Base-by-base conservation (phyloP, 2,113 vertebrate genomes). In the Australoheros scitulus region DNA sequence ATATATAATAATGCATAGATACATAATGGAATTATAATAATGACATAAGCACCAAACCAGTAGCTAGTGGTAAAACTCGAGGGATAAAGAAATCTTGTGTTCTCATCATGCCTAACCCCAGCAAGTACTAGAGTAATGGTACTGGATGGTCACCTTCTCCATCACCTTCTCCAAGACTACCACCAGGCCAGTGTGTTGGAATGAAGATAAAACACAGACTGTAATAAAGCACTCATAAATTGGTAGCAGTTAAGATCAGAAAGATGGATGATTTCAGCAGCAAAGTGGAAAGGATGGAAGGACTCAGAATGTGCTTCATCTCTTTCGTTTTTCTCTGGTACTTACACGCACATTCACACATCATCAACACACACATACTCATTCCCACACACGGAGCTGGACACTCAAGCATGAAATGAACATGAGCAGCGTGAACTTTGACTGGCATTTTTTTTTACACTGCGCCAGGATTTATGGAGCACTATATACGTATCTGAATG, bases 401-500 rank as follows among this genome's bases (percentile, higher is more conserved):
- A 94, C 91, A 50, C 90, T 94, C 91, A 91, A 94, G 94, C 94
- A 87, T 94, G 94, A 96, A 95, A 95, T 94, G 93, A 95, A 94
- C 93, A 94, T 89, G 92, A 92, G 91, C 89, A 61, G 91, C 61
- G 68, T 92, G 93, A 95, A 95, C 94, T 95, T 93, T 91, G 90
- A 95, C 93, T 94, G 92, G 92, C 93, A 92, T 94, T 93, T 93
- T 72, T 91, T 93, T 14, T 90, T 88, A 86, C 88, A 79, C 85
- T 1, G 76, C 59, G 2, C 34, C 80, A 74, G 84, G 93, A 94
- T 94, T 94, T 94, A 95, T 91, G 81, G 84, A 85, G 80, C 87
- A 79, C 93, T 92, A 87, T 94, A 91, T 92, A 87, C 20, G 77
- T 90, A 88, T 89, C 76, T 82, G 88, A 91, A 87, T 89, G 89